Evolutionary conservation across 2,797 vertebrate species (phyloP).

Genomic region (Sciurus carolinensis): DNA sequence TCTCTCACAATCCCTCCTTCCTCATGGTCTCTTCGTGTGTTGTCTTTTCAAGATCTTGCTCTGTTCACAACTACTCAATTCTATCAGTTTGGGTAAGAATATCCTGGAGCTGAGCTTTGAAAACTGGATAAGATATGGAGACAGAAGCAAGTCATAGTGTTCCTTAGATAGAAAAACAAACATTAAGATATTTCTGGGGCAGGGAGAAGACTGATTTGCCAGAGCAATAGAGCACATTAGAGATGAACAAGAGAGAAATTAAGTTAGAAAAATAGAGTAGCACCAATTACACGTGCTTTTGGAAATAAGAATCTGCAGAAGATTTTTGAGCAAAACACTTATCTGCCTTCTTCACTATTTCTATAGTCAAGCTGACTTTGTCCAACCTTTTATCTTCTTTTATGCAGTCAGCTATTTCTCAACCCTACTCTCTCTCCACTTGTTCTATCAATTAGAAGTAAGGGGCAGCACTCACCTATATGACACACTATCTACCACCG

Average conservation of each 20-base stretch:
- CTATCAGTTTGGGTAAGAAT: not conserved
- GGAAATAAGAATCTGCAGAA: not conserved
- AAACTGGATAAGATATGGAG: not conserved
- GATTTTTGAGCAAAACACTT: conserved; percentile 29
- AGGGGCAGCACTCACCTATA: not conserved
- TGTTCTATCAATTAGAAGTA: not conserved
- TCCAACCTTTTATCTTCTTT: not conserved
- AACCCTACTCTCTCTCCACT: not conserved
- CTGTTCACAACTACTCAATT: not conserved
- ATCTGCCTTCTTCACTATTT: not conserved
- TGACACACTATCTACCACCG: not conserved
- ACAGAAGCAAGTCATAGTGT: conserved; percentile 17
- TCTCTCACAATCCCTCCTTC: not conserved
- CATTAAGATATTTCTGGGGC: not conserved
- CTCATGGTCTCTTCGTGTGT: not conserved
- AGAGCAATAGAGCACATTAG: not conserved
- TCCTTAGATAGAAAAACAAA: not conserved
- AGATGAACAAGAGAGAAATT: not conserved
- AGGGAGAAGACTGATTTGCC: not conserved
- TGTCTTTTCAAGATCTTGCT: not conserved
- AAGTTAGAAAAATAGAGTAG: not conserved
- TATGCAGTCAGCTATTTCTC: not conserved
- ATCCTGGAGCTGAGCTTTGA: not conserved
- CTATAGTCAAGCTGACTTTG: not conserved
- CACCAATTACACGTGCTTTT: not conserved